Percentiles rank a stretch among this genome's conserved stretches.
Evolutionary conservation across 2,797 vertebrate genomes (phyloP).

Genomic region (Enteromius mattozi): DNA sequence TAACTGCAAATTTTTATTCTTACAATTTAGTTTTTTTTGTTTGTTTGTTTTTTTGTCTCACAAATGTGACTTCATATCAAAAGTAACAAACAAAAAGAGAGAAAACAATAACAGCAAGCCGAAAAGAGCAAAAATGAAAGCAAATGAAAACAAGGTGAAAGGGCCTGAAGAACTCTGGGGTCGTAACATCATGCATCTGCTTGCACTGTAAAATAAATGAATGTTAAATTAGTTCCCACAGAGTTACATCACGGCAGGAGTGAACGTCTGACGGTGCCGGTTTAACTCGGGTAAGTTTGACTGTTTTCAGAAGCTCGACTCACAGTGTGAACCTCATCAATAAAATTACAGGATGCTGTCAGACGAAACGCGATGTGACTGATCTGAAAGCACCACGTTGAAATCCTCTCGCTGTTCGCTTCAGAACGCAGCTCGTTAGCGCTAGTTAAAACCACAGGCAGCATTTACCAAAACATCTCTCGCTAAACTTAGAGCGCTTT

Average conservation of each 20-base stretch:
- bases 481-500: not conserved
- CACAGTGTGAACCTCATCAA: slow-evolving; percentile 15
- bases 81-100: no score
- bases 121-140: not conserved
- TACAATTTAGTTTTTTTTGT: no score
- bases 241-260: slow-evolving; percentile 5
- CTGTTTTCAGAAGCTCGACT: slow-evolving; percentile 22
- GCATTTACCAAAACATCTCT: not conserved
- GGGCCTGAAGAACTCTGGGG: not conserved
- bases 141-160: not conserved
- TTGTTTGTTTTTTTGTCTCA: no score
- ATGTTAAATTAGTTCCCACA: slow-evolving; percentile 27
- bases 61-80: no score
- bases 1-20: no score
- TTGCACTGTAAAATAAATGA: slow-evolving; percentile 33
- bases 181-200: not conserved
- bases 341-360: slow-evolving; percentile 28
- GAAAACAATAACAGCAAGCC: not conserved
- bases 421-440: not conserved
- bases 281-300: not conserved
- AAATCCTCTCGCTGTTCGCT: not conserved
- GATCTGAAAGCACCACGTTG: not conserved
- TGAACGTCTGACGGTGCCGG: not conserved
- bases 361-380: slow-evolving; percentile 7
- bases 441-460: slow-evolving; percentile 1